A percentile compares a stretch with the other conserved stretches of the same genome.
These are phyloP conservation scores for Hozukius guyotensis DNA, from an alignment of 2,797 vertebrate species.

Conservation along the genomic window DNA sequence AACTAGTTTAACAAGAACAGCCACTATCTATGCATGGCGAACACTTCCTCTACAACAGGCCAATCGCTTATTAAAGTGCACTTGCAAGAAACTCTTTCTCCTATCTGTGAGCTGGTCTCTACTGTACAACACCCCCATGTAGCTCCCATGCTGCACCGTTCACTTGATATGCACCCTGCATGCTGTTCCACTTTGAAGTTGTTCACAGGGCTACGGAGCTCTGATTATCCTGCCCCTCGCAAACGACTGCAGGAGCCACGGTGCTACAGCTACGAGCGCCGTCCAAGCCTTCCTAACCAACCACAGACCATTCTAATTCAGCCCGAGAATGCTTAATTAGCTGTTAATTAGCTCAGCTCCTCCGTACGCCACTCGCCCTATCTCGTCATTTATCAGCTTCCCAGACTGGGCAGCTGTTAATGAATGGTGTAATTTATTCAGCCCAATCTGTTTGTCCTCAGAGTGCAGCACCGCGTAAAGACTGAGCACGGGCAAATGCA, in stretches of 20 bases:
- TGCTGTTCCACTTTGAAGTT: constrained; percentile 72
- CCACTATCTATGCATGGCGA: constrained; percentile 32
- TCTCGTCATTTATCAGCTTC: constrained; percentile 70
- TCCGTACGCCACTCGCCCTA: constrained; percentile 36
- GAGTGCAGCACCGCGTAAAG: constrained; percentile 32
- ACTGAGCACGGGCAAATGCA: constrained; percentile 31
- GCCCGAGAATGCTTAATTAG: constrained; percentile 69
- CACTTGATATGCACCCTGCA: constrained; percentile 77
- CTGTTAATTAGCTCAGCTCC: constrained; percentile 68
- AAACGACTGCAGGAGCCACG: constrained; percentile 48
- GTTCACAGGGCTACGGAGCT: constrained; percentile 64
- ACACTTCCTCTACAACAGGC: constrained; percentile 30
- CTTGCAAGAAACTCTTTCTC: constrained; percentile 35
- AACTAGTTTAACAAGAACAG: constrained; percentile 54
- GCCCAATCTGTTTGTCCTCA: constrained; percentile 73
- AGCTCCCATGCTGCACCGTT: constrained; percentile 58
- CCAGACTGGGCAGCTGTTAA: constrained; percentile 74
- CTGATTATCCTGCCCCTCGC: constrained; percentile 65
- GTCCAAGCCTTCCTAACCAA: constrained; percentile 21
- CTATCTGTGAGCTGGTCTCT: constrained; percentile 29
- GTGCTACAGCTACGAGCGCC: constrained; percentile 2
- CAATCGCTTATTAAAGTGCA: constrained; percentile 40
- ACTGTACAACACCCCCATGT: constrained; percentile 25
- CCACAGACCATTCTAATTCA: constrained; percentile 39
- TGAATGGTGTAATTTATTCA: constrained; percentile 78